Evolutionary conservation across 1,140 invertebrate species (phyloP), one percentile per base, ranked within the genome.

Genomic region (Stegodyphus mimosarum): DNA sequence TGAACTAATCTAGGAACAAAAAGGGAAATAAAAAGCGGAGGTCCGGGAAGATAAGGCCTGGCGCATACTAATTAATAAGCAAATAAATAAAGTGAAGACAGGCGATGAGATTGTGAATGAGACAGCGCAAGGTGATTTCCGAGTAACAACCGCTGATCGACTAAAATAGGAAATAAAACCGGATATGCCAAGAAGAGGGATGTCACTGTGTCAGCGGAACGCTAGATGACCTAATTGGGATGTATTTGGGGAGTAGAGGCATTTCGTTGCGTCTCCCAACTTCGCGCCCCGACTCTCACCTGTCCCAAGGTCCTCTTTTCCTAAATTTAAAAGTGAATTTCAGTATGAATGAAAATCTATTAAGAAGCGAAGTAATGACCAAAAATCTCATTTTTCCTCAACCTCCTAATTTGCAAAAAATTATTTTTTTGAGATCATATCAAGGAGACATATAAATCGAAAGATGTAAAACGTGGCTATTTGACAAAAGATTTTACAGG

Each of bases 191-290:
- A 49, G 50, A 13, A 17, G 53, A 69, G 51, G 55, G 69, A 71
- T 80, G 78, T 80, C 78, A 80, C 78, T 80, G 67, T 80, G 78
- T 80, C 78, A 80, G 69, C 52, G 78, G 78, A 55, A 77, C 75
- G 75, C 52, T 13, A 7, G 10, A 66, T 66, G 49, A 80, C 78
- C 78, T 72, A 49, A 71, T 72, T 80, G 78, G 78, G 53, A 60
- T 52, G 49, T 33, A 17, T 33, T 52, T 60, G 72, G 51, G 73
- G 53, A 60, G n/a, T n/a, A n/a, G n/a, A n/a, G n/a, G n/a, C n/a
- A n/a, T 15, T 60, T 15, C 15, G 15, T 60, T 15, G 55, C 55
- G 9, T 15, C 55, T 55, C 55, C 5, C 55, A 9, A 5, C 55
- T 9, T 9, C 5, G 55, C 55, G 55, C 55, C 55, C 55, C 55